phyloP scores from a whole-genome alignment of 1,140 invertebrate species.

The Solenopsis fugax region DNA sequence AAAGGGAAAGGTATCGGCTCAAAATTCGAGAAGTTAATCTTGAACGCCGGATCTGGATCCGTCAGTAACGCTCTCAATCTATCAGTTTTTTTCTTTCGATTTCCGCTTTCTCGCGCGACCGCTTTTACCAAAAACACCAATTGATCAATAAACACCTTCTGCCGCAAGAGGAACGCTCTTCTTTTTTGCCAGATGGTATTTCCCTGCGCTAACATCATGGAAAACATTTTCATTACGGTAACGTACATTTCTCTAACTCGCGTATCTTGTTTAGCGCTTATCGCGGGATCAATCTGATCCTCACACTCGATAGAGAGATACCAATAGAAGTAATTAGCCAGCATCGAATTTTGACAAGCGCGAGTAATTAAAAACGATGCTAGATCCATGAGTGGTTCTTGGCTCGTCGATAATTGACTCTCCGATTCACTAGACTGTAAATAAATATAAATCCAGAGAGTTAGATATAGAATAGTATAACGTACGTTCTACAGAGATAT shows the following conservation, averaged over 20 bases:
- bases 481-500: not conserved
- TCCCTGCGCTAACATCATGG: conserved; percentile 89
- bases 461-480: not conserved
- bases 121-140: conserved; percentile 96
- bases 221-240: conserved; percentile 95
- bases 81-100: conserved; percentile 96
- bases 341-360: conserved; percentile 94
- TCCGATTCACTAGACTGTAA: conserved; percentile 82
- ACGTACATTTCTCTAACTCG: conserved; percentile 95
- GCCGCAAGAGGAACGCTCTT: conserved; percentile 91
- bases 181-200: conserved; percentile 90
- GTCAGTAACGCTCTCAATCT: conserved; percentile 93
- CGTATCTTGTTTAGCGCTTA: conserved; percentile 91
- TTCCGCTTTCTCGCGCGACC: conserved; percentile 96
- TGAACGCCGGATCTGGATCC: conserved; percentile 92
- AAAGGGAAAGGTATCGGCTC: conserved; percentile 97
- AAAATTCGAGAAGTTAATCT: conserved; percentile 96
- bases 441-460: conserved; percentile 35
- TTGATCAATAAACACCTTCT: conserved; percentile 96
- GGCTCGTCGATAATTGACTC: conserved; percentile 73
- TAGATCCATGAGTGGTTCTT: conserved; percentile 89
- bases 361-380: conserved; percentile 96
- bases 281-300: conserved; percentile 90
- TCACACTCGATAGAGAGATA: conserved; percentile 97
- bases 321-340: conserved; percentile 99